Percentiles rank a stretch among this genome's conserved stretches.
These are phyloP conservation scores for Contarinia nasturtii DNA, from an alignment of 1,140 invertebrate genomes.

Conservation along the genomic window DNA sequence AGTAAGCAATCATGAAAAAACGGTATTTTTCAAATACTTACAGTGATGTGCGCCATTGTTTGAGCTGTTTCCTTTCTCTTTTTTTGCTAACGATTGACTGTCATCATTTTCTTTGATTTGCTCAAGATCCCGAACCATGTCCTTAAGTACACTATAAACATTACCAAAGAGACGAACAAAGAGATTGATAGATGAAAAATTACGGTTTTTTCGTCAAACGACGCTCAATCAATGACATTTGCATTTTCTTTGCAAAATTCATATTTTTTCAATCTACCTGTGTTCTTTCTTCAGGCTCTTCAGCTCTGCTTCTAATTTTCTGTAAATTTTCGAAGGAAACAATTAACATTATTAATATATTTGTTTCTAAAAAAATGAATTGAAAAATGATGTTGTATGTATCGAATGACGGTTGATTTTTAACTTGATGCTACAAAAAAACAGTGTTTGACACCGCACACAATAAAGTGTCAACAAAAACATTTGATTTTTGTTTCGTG, in stretches of 20 bases:
- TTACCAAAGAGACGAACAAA: neutral
- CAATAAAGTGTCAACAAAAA: no score
- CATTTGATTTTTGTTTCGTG: no score
- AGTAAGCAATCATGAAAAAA: neutral
- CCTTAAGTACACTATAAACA: conserved; percentile 2
- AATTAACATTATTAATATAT: no score
- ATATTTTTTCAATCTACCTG: neutral
- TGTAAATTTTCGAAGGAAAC: neutral
- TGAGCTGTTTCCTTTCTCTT: neutral
- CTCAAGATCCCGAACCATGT: conserved; percentile 2
- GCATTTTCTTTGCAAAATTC: no score
- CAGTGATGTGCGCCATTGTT: neutral
- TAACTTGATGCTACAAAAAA: no score
- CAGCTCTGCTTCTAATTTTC: conserved; percentile 3
- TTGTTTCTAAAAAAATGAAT: no score
- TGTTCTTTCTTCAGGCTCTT: conserved; percentile 2
- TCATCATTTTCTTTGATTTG: conserved; percentile 3
- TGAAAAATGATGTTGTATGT: no score
- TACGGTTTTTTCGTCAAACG: neutral
- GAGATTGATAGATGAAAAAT: neutral
- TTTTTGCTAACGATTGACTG: neutral
- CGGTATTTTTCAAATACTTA: neutral
- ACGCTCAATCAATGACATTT: no score
- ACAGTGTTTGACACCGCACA: no score
- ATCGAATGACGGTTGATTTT: no score